A percentile compares a stretch with the other conserved stretches of the same genome.
These are phyloP conservation scores for Spodoptera picta DNA, from an alignment of 2,888 invertebrate species.

Conservation along the genomic window DNA sequence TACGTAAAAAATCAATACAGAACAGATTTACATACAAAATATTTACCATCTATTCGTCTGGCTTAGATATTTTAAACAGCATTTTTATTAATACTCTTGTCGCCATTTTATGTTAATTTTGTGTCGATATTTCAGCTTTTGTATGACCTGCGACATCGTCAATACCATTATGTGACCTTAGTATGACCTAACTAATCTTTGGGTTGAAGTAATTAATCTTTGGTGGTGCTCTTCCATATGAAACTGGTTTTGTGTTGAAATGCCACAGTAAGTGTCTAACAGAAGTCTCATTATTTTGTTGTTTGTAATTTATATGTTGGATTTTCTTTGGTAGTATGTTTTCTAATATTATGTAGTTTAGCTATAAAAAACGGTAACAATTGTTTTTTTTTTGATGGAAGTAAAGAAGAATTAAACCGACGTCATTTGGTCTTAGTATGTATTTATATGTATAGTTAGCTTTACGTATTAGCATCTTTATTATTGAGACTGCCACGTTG, in stretches of 20 bases:
- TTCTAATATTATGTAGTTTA: too few relatives aligned
- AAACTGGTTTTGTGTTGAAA: constrained; percentile 64
- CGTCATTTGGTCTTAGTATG: too few relatives aligned
- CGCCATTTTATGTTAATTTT: constrained; percentile 24
- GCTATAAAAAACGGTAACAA: too few relatives aligned
- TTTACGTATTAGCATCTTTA: too few relatives aligned
- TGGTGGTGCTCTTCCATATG: constrained; percentile 70
- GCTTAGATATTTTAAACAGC: constrained; percentile 11
- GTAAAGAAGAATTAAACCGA: too few relatives aligned
- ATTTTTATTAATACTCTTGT: constrained; percentile 21
- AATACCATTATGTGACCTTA: constrained; percentile 46
- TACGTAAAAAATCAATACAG: constrained; percentile 25
- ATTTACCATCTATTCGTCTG: constrained; percentile 20
- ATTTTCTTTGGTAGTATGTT: too few relatives aligned
- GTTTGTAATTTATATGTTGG: too few relatives aligned
- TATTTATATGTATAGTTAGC: too few relatives aligned
- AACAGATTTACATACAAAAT: background rate
- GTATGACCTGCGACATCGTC: constrained; percentile 50
- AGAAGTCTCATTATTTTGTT: constrained; percentile 11
- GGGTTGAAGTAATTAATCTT: constrained; percentile 74
- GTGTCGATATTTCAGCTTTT: constrained; percentile 15
- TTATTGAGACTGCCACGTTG: too few relatives aligned
- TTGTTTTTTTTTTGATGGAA: too few relatives aligned
- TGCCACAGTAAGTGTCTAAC: constrained; percentile 5
- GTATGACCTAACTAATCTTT: constrained; percentile 63